These are phyloP conservation scores for Caenorhabditis latens DNA, from an alignment of 1,140 invertebrate species.

Conservation along the genomic window DNA sequence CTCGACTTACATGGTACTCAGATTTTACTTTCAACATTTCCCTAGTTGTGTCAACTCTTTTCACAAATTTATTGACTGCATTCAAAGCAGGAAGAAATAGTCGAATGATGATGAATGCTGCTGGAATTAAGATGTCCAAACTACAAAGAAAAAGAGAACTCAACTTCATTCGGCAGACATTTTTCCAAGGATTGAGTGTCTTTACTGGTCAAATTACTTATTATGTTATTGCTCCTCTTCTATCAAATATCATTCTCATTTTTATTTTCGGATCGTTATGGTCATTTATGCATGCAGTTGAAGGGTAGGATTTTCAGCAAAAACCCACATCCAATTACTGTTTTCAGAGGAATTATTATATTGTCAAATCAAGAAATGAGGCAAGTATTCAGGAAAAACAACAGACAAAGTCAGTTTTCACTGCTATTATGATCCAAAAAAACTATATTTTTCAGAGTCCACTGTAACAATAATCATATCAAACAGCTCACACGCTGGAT, in stretches of 20 bases:
- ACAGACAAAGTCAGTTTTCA: too few species aligned
- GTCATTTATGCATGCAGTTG: not conserved
- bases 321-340: not conserved
- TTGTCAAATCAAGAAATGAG: not conserved
- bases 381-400: too few species aligned
- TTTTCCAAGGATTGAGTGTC: not conserved
- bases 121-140: not conserved
- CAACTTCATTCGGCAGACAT: not conserved
- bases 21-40: conserved; percentile 4
- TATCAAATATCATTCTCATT: not conserved
- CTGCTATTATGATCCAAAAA: too few species aligned
- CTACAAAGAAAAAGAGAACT: not conserved
- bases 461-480: too few species aligned
- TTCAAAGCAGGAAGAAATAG: not conserved
- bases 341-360: not conserved
- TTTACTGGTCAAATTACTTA: not conserved
- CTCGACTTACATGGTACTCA: not conserved
- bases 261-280: not conserved
- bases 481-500: too few species aligned
- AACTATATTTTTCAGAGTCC: too few species aligned
- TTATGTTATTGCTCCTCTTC: not conserved
- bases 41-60: not conserved
- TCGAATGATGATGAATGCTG: not conserved
- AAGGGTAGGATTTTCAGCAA: not conserved
- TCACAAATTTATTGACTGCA: not conserved